Percentiles rank a stretch among this genome's conserved stretches.
Evolutionary conservation across 2,888 invertebrate genomes (phyloP).

Genomic region (Andrena dorsata): DNA sequence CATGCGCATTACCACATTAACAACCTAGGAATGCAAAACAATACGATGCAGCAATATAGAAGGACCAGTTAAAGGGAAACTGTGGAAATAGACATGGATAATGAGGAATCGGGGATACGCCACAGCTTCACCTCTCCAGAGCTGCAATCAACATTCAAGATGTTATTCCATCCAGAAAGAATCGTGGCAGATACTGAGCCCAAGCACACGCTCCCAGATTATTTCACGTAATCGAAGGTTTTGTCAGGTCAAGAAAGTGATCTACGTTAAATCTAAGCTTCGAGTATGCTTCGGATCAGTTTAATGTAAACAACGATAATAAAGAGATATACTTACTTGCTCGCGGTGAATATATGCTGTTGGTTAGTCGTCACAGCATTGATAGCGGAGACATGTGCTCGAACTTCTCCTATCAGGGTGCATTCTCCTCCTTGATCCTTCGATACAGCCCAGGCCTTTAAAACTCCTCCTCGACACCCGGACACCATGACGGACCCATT

Average conservation of each 20-base stretch:
- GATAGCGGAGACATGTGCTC: conserved; percentile 89
- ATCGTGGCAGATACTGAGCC: conserved; percentile 55
- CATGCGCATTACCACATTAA: conserved; percentile 67
- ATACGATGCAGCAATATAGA: conserved; percentile 65
- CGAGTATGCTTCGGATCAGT: conserved; percentile 57
- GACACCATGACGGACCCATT: conserved; percentile 88
- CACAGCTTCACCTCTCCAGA: conserved; percentile 91
- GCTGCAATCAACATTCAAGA: conserved; percentile 87
- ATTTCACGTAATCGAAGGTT: background rate
- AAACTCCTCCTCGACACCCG: conserved; percentile 91
- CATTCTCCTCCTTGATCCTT: conserved; percentile 88
- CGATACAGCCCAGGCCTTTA: conserved; percentile 90
- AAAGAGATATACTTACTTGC: conserved; percentile 88
- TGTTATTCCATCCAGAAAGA: conserved; percentile 73
- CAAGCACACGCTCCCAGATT: conserved; percentile 46
- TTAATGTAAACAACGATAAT: background rate
- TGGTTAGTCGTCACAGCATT: conserved; percentile 89
- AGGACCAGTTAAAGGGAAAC: conserved; percentile 83
- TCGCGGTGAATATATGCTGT: conserved; percentile 91
- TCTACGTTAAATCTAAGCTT: background rate
- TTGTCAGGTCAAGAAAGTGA: background rate
- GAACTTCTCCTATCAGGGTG: conserved; percentile 88
- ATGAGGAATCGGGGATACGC: conserved; percentile 85
- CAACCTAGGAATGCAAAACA: conserved; percentile 62
- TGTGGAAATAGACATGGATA: conserved; percentile 86